Evolutionary conservation across 2,113 vertebrate species (phyloP).

Genomic region (Hemicordylus capensis): DNA sequence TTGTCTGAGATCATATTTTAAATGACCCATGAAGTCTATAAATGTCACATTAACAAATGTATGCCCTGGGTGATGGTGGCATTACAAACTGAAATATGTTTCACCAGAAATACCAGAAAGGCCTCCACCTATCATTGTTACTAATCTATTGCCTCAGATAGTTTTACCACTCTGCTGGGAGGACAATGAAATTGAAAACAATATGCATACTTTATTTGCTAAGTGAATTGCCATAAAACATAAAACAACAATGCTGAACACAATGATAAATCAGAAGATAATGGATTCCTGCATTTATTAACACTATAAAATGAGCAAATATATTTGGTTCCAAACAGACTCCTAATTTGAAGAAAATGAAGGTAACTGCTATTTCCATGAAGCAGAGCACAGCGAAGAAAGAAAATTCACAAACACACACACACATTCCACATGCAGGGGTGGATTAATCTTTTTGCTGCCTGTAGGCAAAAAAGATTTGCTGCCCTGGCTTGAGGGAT

Average conservation of each 20-base stretch:
- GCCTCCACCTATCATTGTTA: conserved; percentile 44
- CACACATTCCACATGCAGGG: too few species aligned
- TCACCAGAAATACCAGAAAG: conserved; percentile 51
- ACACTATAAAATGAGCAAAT: conserved; percentile 30
- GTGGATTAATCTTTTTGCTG: too few species aligned
- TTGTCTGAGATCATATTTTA: conserved; percentile 55
- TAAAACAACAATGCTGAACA: conserved; percentile 32
- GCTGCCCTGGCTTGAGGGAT: too few species aligned
- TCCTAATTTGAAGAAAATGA: conserved; percentile 40
- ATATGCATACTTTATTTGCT: conserved; percentile 49
- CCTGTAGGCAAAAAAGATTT: too few species aligned
- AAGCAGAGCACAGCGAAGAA: conserved; percentile 14
- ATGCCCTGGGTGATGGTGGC: conserved; percentile 31
- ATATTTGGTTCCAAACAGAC: conserved; percentile 34
- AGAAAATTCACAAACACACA: neutral
- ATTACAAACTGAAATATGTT: conserved; percentile 53
- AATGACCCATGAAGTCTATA: conserved; percentile 59
- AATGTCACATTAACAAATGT: conserved; percentile 46
- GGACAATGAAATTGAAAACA: conserved; percentile 58
- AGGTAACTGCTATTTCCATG: neutral
- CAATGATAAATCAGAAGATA: conserved; percentile 62
- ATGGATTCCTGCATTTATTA: conserved; percentile 64
- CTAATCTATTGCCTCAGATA: conserved; percentile 53
- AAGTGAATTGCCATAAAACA: conserved; percentile 58
- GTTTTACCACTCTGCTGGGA: conserved; percentile 59